Evolutionary conservation across 2,888 invertebrate genomes (phyloP).

Genomic region (Cantharis flavilabris): DNA sequence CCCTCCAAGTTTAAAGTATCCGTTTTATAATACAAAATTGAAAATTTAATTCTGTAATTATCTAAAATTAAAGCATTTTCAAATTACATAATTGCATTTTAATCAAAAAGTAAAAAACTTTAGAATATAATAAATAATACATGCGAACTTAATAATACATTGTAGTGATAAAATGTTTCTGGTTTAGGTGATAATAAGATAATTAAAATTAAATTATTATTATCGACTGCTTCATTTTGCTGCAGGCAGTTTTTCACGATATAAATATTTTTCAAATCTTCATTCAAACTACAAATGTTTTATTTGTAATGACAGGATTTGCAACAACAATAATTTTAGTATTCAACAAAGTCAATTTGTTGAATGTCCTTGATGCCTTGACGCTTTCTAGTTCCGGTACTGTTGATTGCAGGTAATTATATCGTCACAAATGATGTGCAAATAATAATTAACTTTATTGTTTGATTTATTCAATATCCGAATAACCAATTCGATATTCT

Average conservation of each 20-base stretch:
- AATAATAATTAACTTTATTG: conserved; percentile 21
- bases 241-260: background rate
- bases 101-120: background rate
- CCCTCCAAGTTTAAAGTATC: background rate
- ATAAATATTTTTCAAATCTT: background rate
- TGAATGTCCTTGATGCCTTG: conserved; percentile 17
- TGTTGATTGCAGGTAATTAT: conserved; percentile 22
- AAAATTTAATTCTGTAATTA: background rate
- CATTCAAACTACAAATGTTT: conserved; percentile 9
- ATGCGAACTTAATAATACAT: background rate
- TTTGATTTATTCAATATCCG: conserved; percentile 7
- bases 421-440: conserved; percentile 19
- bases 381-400: conserved; percentile 24
- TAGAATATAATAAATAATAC: background rate
- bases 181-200: background rate
- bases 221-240: background rate
- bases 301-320: conserved; percentile 20
- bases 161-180: background rate
- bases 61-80: background rate
- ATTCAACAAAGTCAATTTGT: conserved; percentile 20
- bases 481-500: background rate
- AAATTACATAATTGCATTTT: background rate
- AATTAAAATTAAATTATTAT: background rate
- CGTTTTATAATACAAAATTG: background rate
- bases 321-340: conserved; percentile 13